Evolutionary conservation across 2,888 invertebrate species (phyloP).

Genomic region (Drosophila pegasa): DNA sequence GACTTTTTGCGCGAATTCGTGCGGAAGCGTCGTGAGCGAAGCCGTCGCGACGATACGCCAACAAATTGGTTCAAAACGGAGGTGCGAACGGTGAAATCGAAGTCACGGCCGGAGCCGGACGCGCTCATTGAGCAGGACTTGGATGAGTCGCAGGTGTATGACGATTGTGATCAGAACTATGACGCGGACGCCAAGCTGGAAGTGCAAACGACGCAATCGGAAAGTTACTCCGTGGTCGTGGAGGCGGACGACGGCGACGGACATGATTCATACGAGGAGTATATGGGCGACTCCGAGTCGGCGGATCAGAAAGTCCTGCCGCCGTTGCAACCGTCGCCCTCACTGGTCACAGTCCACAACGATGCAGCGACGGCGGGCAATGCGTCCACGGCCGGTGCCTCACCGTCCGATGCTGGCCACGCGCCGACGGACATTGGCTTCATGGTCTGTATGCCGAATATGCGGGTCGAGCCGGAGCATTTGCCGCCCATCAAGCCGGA

Average conservation of each 20-base stretch:
- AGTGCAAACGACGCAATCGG: constrained; percentile 64
- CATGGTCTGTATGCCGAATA: constrained; percentile 58
- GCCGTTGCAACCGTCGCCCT: constrained; percentile 35
- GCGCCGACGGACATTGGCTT: constrained; percentile 57
- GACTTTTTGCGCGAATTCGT: constrained; percentile 82
- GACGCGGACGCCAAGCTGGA: constrained; percentile 61
- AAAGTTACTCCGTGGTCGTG: constrained; percentile 68
- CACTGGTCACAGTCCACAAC: constrained; percentile 46
- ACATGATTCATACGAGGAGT: constrained; percentile 55
- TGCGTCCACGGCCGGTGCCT: constrained; percentile 20
- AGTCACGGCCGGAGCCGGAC: constrained; percentile 26
- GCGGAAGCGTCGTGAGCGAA: constrained; percentile 78
- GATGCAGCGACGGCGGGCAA: constrained; percentile 26
- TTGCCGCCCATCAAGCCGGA: constrained; percentile 39
- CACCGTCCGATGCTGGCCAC: constrained; percentile 37
- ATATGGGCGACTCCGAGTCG: constrained; percentile 42
- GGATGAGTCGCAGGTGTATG: constrained; percentile 52
- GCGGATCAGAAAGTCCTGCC: constrained; percentile 49
- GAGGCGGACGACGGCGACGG: constrained; percentile 65
- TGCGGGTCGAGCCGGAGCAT: constrained; percentile 40
- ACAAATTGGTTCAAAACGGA: constrained; percentile 64
- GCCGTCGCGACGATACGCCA: constrained; percentile 66
- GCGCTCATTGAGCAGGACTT: constrained; percentile 50
- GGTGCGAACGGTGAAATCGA: constrained; percentile 37
- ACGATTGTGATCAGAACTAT: constrained; percentile 65